phyloP scores from a whole-genome alignment of 2,888 invertebrate genomes.

The Mesochorus sp. region DNA sequence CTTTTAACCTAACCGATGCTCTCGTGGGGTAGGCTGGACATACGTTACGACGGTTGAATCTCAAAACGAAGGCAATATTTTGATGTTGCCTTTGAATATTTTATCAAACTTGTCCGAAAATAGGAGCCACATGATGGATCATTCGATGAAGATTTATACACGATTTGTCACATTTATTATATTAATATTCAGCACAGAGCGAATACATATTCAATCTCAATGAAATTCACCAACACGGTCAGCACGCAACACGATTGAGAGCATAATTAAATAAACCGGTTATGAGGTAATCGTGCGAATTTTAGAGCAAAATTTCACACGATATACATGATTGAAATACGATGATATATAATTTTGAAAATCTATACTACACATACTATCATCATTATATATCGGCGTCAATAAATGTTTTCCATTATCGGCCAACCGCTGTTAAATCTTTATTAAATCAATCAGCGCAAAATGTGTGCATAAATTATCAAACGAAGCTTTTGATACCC shows the following conservation, averaged over 20 bases:
- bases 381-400: no score
- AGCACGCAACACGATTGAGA: background rate
- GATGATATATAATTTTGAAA: no score
- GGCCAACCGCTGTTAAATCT: no score
- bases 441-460: no score
- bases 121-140: constrained; percentile 35
- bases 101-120: constrained; percentile 16
- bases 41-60: constrained; percentile 15
- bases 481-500: no score
- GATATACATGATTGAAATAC: background rate
- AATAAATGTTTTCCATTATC: no score
- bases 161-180: constrained; percentile 14
- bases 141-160: constrained; percentile 22
- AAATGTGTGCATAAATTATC: no score
- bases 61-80: constrained; percentile 34
- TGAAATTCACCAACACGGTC: constrained; percentile 2
- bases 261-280: background rate
- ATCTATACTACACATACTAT: no score
- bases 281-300: no score
- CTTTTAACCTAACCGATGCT: background rate
- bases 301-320: background rate
- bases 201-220: constrained; percentile 4
- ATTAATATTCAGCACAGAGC: background rate
- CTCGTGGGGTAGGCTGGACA: background rate
- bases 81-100: constrained; percentile 42